These are phyloP conservation scores for Lobophora halterata DNA, from an alignment of 2,888 invertebrate genomes.

Conservation along the genomic window DNA sequence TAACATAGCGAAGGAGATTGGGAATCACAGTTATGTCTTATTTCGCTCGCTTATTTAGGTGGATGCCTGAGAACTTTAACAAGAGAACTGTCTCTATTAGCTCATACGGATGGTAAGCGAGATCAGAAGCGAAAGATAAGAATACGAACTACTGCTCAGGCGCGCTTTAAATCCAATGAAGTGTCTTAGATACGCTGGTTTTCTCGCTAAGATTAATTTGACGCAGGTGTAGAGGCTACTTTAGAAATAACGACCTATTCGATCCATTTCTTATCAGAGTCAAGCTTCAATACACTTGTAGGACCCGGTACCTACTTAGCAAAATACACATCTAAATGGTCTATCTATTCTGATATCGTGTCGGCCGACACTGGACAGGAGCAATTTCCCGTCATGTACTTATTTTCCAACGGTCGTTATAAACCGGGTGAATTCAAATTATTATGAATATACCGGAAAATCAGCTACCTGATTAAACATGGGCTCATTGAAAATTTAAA, in stretches of 20 bases:
- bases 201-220: neutral
- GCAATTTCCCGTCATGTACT: conserved; percentile 9
- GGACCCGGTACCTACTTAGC: too few relatives aligned
- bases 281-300: conserved; percentile 7
- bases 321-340: conserved; percentile 15
- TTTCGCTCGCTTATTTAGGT: too few relatives aligned
- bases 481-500: conserved; percentile 4
- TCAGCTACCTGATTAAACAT: conserved; percentile 4
- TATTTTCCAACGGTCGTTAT: neutral
- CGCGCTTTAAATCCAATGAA: neutral
- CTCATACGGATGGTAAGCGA: too few relatives aligned
- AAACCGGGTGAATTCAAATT: conserved; percentile 11
- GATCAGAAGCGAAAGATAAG: too few relatives aligned
- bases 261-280: conserved; percentile 2
- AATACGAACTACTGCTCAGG: conserved; percentile 1
- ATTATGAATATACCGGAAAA: conserved; percentile 10
- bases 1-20: too few relatives aligned
- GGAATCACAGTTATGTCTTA: too few relatives aligned
- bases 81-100: too few relatives aligned
- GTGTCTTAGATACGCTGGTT: neutral
- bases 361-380: conserved; percentile 2
- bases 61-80: too few relatives aligned
- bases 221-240: neutral
- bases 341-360: conserved; percentile 8
- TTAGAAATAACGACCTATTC: conserved; percentile 1